phyloP scores from a whole-genome alignment of 2,797 vertebrate species.

The Onychomys leucogaster region DNA sequence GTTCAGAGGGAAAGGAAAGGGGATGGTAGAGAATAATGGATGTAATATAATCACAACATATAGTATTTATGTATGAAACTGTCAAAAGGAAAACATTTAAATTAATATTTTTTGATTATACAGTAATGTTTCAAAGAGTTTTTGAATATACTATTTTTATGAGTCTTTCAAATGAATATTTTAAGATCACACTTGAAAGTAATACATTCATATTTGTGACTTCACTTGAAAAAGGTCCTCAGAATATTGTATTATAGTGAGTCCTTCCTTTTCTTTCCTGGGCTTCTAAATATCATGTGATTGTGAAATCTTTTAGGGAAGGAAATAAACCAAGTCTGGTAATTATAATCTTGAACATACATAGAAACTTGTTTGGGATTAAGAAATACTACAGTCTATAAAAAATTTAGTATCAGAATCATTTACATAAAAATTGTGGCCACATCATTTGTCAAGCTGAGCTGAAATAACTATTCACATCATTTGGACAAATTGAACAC shows the following conservation, averaged over 20 bases:
- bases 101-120: conserved; percentile 14
- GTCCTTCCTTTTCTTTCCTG: neutral
- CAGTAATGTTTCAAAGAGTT: conserved; percentile 48
- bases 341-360: conserved; percentile 35
- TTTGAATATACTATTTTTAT: conserved; percentile 44
- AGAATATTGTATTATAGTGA: conserved; percentile 36
- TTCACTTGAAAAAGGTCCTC: conserved; percentile 45
- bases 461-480: neutral
- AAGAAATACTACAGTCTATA: neutral
- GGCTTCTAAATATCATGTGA: neutral
- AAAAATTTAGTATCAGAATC: conserved; percentile 29
- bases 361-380: neutral
- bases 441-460: conserved; percentile 9
- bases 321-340: neutral
- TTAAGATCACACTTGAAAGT: conserved; percentile 6
- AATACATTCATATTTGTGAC: neutral
- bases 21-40: neutral
- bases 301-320: conserved; percentile 21
- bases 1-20: neutral
- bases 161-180: conserved; percentile 67
- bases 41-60: neutral
- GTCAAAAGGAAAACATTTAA: neutral
- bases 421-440: conserved; percentile 12
- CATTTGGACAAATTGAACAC: conserved; percentile 10
- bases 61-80: neutral